A percentile compares a stretch with the other conserved stretches of the same genome.
These are phyloP conservation scores for Pelmatolapia mariae DNA, from an alignment of 2,113 vertebrate genomes.

Conservation along the genomic window DNA sequence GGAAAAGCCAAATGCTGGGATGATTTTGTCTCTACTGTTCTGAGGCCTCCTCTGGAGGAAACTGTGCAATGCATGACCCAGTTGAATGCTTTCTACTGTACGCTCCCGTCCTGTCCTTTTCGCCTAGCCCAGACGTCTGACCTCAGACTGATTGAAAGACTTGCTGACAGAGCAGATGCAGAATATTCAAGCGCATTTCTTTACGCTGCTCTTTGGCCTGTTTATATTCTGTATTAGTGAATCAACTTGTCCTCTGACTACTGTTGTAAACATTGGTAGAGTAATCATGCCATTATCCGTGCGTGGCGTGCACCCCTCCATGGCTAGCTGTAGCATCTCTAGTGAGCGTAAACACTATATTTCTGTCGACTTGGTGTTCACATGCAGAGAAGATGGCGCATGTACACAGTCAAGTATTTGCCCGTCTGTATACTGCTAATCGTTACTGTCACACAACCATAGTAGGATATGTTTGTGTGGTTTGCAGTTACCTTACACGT, in stretches of 20 bases:
- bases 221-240: conserved; percentile 54
- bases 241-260: conserved; percentile 63
- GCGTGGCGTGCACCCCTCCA: conserved; percentile 6
- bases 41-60: conserved; percentile 63
- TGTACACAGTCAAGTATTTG: conserved; percentile 23
- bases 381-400: conserved; percentile 15
- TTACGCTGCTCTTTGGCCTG: conserved; percentile 14
- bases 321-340: conserved; percentile 54
- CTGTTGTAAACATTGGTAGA: conserved; percentile 46
- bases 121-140: neutral
- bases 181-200: conserved; percentile 2
- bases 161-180: neutral
- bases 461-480: conserved; percentile 65
- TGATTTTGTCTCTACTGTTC: conserved; percentile 33
- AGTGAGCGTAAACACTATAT: conserved; percentile 28
- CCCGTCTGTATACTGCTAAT: conserved; percentile 20
- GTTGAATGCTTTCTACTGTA: conserved; percentile 71
- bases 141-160: conserved; percentile 42
- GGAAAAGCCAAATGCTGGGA: conserved; percentile 35
- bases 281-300: conserved; percentile 10
- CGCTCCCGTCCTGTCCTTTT: neutral
- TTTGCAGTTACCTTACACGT: conserved; percentile 48
- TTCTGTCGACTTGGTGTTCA: conserved; percentile 34
- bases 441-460: conserved; percentile 48
- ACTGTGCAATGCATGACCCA: conserved; percentile 92